Evolutionary conservation across 2,888 invertebrate genomes (phyloP).

Genomic region (Cecidostiba fungosa): DNA sequence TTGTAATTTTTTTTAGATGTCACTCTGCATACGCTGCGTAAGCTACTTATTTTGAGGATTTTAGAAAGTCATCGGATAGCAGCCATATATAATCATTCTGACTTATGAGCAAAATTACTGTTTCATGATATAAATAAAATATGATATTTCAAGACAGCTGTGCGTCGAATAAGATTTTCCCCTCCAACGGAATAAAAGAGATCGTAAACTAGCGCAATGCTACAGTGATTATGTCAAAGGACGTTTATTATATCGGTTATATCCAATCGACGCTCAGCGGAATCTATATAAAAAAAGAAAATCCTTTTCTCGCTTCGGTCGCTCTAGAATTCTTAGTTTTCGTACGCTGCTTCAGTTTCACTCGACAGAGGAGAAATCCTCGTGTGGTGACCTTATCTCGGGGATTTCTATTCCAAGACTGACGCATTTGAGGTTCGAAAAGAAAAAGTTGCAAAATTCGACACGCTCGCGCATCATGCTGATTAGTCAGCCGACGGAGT

Average conservation of each 20-base stretch:
- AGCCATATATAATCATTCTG: not conserved
- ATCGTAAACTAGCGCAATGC: not conserved
- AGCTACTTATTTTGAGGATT: not conserved
- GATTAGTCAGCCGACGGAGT: not conserved
- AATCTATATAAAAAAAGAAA: too few species aligned
- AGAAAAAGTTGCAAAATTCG: not conserved
- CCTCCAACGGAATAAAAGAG: too few species aligned
- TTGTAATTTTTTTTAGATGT: not conserved
- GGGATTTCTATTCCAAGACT: conserved; percentile 14
- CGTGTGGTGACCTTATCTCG: conserved; percentile 7
- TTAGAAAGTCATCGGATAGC: not conserved
- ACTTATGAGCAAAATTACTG: not conserved
- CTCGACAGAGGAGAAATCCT: conserved; percentile 16
- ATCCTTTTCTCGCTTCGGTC: not conserved
- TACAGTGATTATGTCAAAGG: too few species aligned
- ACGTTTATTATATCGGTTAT: too few species aligned
- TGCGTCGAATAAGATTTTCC: too few species aligned
- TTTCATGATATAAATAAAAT: too few species aligned
- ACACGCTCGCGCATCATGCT: not conserved
- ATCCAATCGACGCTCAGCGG: too few species aligned
- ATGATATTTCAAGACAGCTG: too few species aligned
- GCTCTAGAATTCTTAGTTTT: not conserved
- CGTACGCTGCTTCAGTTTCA: not conserved
- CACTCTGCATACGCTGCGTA: not conserved
- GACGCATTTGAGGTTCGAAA: not conserved